Conservation (phyloP, 2,797 vertebrate species). For the Betta splendens region DNA sequence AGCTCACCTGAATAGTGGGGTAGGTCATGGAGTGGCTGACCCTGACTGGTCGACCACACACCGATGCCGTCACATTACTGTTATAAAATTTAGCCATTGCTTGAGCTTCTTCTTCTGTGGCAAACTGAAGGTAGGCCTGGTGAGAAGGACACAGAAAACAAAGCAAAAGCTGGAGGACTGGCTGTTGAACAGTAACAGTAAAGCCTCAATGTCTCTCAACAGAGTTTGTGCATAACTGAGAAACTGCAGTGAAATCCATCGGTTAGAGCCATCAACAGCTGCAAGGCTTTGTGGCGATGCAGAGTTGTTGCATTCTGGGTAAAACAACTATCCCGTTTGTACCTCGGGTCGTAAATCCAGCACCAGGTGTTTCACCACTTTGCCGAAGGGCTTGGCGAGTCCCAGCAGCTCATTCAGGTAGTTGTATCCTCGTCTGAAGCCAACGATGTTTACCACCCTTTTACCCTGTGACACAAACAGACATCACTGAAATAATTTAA, state of each 20-base stretch:
- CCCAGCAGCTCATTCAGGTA: slow-evolving; percentile 76
- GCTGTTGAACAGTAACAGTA: no score
- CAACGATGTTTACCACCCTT: slow-evolving; percentile 81
- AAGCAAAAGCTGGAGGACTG: no score
- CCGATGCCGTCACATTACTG: slow-evolving; percentile 85
- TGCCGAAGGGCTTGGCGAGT: slow-evolving; percentile 82
- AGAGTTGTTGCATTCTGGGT: no score
- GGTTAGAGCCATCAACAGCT: no score
- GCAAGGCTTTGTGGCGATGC: no score
- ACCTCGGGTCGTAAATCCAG: slow-evolving; percentile 81
- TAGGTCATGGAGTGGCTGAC: slow-evolving; percentile 93
- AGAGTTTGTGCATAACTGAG: no score
- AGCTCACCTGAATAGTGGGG: slow-evolving; percentile 91
- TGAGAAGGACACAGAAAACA: neutral
- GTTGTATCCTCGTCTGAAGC: slow-evolving; percentile 78
- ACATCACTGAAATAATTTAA: neutral
- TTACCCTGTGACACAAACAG: slow-evolving; percentile 66
- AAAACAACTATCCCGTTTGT: no score
- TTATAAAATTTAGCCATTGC: slow-evolving; percentile 92
- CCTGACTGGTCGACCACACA: slow-evolving; percentile 90
- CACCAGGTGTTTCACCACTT: slow-evolving; percentile 79
- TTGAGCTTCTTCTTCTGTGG: slow-evolving; percentile 87
- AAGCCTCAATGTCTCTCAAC: no score
- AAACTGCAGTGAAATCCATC: no score
- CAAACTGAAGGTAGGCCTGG: slow-evolving; percentile 94